Conservation (phyloP, 2,113 vertebrate genomes). For the Lepus americanus region DNA sequence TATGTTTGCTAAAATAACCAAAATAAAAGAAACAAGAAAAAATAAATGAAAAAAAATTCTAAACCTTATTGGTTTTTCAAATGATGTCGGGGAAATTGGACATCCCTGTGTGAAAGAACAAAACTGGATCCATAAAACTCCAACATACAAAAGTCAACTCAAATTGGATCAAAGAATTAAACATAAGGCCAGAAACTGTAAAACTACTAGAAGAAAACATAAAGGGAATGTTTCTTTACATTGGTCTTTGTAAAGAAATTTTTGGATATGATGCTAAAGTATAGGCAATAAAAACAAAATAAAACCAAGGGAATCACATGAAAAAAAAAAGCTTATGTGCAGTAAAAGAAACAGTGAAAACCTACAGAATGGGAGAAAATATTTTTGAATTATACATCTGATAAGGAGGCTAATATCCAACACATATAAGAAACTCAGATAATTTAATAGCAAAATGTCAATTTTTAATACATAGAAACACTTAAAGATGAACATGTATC, state of each 20-base stretch:
- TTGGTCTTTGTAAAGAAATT: neutral
- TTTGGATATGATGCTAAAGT: neutral
- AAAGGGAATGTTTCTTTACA: neutral
- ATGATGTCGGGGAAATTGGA: neutral
- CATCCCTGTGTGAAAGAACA: neutral
- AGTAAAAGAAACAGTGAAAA: neutral
- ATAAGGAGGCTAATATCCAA: neutral
- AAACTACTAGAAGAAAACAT: neutral
- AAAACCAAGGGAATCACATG: neutral
- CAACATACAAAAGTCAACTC: neutral
- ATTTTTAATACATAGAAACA: neutral
- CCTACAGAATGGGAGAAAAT: neutral
- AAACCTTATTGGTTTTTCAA: no score
- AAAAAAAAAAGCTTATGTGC: neutral
- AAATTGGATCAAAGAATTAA: conserved; percentile 17
- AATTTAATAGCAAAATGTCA: neutral
- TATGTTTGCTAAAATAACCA: no score
- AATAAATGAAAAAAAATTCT: no score
- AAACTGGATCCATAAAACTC: neutral
- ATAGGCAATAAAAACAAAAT: neutral
- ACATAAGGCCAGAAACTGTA: neutral
- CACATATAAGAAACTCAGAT: neutral
- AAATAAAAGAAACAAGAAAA: no score
- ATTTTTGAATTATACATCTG: neutral
- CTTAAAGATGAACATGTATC: neutral